Evolutionary conservation across 2,888 invertebrate genomes (phyloP).

Genomic region (Tetanocera ferruginea): DNA sequence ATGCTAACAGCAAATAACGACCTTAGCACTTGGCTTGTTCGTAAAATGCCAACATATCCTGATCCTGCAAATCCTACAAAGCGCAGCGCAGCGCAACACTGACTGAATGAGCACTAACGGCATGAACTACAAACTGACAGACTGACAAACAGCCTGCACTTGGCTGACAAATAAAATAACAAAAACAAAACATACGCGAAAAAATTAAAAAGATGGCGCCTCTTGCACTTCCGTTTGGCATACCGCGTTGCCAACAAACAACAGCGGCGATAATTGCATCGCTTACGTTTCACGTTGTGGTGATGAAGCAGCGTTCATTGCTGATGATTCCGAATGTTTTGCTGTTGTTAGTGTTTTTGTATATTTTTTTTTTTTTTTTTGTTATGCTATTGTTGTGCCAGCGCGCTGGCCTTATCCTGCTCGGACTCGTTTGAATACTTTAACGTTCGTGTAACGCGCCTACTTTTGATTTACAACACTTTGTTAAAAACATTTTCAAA

Average conservation of each 20-base stretch:
- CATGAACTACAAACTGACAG: conserved; percentile 32
- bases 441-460: conserved; percentile 50
- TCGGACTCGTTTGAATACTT: conserved; percentile 7
- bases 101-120: conserved; percentile 3
- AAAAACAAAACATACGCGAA: conserved; percentile 44
- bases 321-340: conserved; percentile 7
- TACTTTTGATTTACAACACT: conserved; percentile 35
- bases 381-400: too few relatives aligned
- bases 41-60: conserved; percentile 64
- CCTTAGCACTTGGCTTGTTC: conserved; percentile 55
- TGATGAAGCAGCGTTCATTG: conserved; percentile 18
- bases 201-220: conserved; percentile 61
- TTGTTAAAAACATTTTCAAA: conserved; percentile 16
- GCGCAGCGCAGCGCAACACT: background rate
- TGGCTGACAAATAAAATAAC: background rate
- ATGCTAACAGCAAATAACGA: conserved; percentile 7
- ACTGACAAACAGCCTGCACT: conserved; percentile 23
- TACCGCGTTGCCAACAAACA: background rate
- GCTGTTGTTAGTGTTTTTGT: conserved; percentile 48
- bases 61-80: conserved; percentile 47
- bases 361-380: conserved; percentile 54
- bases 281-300: conserved; percentile 43
- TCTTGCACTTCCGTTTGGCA: conserved; percentile 14
- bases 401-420: conserved; percentile 36
- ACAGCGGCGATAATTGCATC: conserved; percentile 36